A percentile compares a stretch with the other conserved stretches of the same genome.
Evolutionary conservation across 2,797 vertebrate species (phyloP).

Genomic region (Apogon hyalosoma): DNA sequence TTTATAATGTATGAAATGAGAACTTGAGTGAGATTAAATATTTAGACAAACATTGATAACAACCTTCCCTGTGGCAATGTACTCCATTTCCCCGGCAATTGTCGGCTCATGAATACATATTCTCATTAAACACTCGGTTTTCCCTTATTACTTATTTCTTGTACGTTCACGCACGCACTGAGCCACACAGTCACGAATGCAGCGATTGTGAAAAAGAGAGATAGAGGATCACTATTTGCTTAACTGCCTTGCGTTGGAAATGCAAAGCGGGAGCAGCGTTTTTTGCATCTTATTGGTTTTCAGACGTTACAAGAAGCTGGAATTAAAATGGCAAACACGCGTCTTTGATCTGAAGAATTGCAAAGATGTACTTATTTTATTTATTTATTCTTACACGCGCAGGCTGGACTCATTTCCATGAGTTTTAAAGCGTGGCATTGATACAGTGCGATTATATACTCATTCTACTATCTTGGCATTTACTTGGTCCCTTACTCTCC

Average conservation of each 20-base stretch:
- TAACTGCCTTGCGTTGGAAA: constrained; percentile 23
- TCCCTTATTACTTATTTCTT: constrained; percentile 44
- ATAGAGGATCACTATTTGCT: constrained; percentile 40
- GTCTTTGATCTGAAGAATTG: constrained; percentile 46
- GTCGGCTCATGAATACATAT: constrained; percentile 54
- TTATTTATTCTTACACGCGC: not conserved
- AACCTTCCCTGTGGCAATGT: constrained; percentile 56
- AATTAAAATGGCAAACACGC: constrained; percentile 43
- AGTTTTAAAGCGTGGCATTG: constrained; percentile 49
- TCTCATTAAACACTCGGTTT: constrained; percentile 53
- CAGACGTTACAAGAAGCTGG: constrained; percentile 20
- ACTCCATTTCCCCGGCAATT: constrained; percentile 53
- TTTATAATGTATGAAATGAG: constrained; percentile 57
- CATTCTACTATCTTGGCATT: constrained; percentile 31
- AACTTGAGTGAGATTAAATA: constrained; percentile 61
- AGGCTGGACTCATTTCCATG: constrained; percentile 27
- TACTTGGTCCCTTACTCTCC: constrained; percentile 10
- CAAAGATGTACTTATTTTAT: constrained; percentile 16
- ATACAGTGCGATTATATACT: constrained; percentile 45
- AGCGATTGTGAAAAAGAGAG: constrained; percentile 28
- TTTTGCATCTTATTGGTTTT: constrained; percentile 25
- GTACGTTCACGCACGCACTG: not conserved
- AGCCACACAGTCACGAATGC: not conserved
- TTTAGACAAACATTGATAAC: constrained; percentile 67
- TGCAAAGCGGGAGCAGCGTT: constrained; percentile 14